Conservation (phyloP, 2,113 vertebrate genomes). For the Lophius piscatorius region DNA sequence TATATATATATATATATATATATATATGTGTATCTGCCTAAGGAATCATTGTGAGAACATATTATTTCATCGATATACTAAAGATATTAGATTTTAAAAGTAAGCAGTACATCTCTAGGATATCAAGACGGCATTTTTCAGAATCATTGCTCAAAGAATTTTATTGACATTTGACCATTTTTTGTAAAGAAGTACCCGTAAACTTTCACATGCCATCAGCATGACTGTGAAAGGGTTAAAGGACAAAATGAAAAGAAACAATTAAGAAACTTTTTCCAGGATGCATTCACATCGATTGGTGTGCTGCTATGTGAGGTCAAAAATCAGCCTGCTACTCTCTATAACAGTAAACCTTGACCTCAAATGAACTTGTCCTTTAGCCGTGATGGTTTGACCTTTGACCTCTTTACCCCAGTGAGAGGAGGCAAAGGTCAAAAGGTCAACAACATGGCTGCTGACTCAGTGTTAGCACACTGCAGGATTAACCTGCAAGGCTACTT, state of each 20-base stretch:
- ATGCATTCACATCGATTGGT: neutral
- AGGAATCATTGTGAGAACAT: no score
- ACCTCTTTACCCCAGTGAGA: slow-evolving; percentile 15
- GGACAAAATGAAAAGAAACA: neutral
- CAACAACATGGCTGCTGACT: slow-evolving; percentile 25
- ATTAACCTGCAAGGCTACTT: neutral
- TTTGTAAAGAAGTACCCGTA: neutral
- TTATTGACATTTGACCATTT: no score
- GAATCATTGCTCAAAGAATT: no score
- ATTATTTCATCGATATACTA: no score
- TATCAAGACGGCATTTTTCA: no score
- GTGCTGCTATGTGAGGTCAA: slow-evolving; percentile 7
- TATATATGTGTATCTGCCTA: no score
- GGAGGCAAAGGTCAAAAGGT: slow-evolving; percentile 28
- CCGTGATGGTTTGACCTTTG: slow-evolving; percentile 33
- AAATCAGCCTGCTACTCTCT: neutral
- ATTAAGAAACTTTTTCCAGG: neutral
- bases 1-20: no score
- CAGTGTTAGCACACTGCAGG: neutral
- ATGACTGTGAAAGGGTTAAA: neutral
- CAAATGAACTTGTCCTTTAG: slow-evolving; percentile 29
- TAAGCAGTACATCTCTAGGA: no score
- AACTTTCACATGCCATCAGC: no score
- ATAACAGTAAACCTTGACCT: slow-evolving; percentile 28
- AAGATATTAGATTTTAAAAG: no score